phyloP scores from a whole-genome alignment of 1,140 invertebrate genomes.

The Drosophila santomea region DNA sequence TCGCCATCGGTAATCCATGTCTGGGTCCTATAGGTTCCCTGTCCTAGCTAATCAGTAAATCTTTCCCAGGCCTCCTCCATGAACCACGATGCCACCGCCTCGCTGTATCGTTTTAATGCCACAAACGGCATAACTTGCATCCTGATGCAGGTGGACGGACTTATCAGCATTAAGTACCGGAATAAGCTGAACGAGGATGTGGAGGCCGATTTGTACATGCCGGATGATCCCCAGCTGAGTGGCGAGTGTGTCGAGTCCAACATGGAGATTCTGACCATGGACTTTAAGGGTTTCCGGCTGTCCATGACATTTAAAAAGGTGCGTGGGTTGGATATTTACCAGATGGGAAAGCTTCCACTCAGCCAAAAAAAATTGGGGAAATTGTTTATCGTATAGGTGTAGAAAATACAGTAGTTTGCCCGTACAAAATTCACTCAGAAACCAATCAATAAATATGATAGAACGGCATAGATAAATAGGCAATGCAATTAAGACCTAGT shows the following conservation, averaged over 20 bases:
- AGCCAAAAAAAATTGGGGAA: no score
- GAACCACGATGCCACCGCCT: slow-evolving; percentile 85
- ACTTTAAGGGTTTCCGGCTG: slow-evolving; percentile 89
- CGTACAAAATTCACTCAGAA: background rate
- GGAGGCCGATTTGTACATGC: slow-evolving; percentile 88
- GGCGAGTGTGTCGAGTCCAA: slow-evolving; percentile 90
- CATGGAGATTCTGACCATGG: slow-evolving; percentile 88
- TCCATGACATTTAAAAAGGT: slow-evolving; percentile 89
- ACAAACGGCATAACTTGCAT: slow-evolving; percentile 89
- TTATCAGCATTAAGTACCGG: slow-evolving; percentile 88
- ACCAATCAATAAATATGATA: slow-evolving; percentile 12
- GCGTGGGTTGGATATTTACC: slow-evolving; percentile 19
- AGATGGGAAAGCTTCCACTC: background rate
- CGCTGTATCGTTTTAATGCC: slow-evolving; percentile 87
- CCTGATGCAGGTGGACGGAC: slow-evolving; percentile 87
- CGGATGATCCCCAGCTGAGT: slow-evolving; percentile 87
- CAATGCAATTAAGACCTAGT: background rate
- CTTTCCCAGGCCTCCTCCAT: slow-evolving; percentile 65
- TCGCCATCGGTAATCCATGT: slow-evolving; percentile 85
- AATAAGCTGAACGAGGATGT: slow-evolving; percentile 88
- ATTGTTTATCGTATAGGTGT: background rate
- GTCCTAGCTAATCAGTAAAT: background rate
- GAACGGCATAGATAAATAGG: background rate
- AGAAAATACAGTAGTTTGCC: background rate
- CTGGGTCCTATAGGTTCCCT: background rate